A percentile compares a stretch with the other conserved stretches of the same genome.
Evolutionary conservation across 2,797 vertebrate genomes (phyloP).

Genomic region (Galago senegalensis): DNA sequence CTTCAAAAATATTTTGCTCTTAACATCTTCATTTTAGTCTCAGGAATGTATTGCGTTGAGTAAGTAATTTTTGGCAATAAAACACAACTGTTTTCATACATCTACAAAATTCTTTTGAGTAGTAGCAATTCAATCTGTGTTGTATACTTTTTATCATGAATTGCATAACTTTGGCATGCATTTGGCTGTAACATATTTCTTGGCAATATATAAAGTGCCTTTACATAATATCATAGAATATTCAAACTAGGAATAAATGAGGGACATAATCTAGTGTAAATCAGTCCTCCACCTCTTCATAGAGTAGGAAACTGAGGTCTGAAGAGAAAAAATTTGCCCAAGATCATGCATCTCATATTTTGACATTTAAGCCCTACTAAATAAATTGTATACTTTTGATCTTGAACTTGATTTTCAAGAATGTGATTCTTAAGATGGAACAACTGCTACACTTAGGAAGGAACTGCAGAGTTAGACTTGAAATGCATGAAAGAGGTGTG

Average conservation of each 20-base stretch:
- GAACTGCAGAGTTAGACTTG: slow-evolving; percentile 52
- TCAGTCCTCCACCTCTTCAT: neutral
- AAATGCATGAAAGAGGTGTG: slow-evolving; percentile 53
- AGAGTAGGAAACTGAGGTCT: slow-evolving; percentile 45
- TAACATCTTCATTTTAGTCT: slow-evolving; percentile 64
- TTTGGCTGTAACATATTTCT: slow-evolving; percentile 71
- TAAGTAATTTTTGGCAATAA: slow-evolving; percentile 66
- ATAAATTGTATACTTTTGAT: slow-evolving; percentile 54
- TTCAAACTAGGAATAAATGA: slow-evolving; percentile 37
- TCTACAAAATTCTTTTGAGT: slow-evolving; percentile 70
- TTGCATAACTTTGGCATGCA: slow-evolving; percentile 74
- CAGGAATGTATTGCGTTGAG: slow-evolving; percentile 51
- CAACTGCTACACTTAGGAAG: slow-evolving; percentile 21
- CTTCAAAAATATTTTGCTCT: slow-evolving; percentile 48
- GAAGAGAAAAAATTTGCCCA: slow-evolving; percentile 20
- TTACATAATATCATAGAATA: slow-evolving; percentile 48
- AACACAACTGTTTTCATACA: slow-evolving; percentile 62
- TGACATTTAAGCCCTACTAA: slow-evolving; percentile 34
- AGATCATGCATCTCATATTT: slow-evolving; percentile 51
- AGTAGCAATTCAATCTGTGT: slow-evolving; percentile 62
- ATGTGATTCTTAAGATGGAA: slow-evolving; percentile 55
- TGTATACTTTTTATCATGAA: slow-evolving; percentile 53
- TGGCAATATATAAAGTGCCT: slow-evolving; percentile 70
- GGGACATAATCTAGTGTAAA: slow-evolving; percentile 20
- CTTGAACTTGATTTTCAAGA: slow-evolving; percentile 65